Conservation (phyloP, 2,797 vertebrate species). For the Clamator glandarius region DNA sequence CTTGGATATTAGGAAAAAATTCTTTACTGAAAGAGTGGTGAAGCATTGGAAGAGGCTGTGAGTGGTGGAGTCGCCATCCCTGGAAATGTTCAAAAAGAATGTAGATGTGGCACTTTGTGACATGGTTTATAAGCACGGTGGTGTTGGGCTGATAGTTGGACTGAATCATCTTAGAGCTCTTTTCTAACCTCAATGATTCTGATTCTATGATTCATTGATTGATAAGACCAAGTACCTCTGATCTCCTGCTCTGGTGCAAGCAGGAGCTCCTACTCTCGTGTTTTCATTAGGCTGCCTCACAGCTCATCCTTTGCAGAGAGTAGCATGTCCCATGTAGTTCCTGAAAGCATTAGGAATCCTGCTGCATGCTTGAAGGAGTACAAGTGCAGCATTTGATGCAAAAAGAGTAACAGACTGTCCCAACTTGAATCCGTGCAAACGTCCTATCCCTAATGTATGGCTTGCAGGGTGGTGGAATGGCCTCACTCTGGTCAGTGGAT, state of each 20-base stretch:
- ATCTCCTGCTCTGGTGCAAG: background rate
- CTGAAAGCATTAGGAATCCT: background rate
- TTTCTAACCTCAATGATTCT: no score
- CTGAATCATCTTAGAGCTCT: no score
- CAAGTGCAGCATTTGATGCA: background rate
- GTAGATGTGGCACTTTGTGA: no score
- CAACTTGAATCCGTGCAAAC: background rate
- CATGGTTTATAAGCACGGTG: no score
- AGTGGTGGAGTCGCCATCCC: no score
- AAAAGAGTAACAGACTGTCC: background rate
- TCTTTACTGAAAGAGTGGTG: no score
- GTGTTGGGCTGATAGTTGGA: no score
- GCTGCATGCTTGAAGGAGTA: background rate
- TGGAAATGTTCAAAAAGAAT: no score
- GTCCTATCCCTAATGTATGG: background rate
- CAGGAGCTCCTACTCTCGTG: accelerated
- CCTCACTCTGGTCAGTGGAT: background rate
- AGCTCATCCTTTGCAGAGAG: background rate
- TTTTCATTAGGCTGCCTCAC: background rate
- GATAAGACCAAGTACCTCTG: background rate
- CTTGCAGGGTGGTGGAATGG: accelerated
- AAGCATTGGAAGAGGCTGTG: no score
- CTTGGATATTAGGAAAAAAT: no score
- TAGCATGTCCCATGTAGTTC: background rate
- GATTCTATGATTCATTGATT: background rate